Evolutionary conservation across 2,888 invertebrate genomes (phyloP), one percentile per base, ranked within the genome.

Genomic region (Ypsolopha scabrella): DNA sequence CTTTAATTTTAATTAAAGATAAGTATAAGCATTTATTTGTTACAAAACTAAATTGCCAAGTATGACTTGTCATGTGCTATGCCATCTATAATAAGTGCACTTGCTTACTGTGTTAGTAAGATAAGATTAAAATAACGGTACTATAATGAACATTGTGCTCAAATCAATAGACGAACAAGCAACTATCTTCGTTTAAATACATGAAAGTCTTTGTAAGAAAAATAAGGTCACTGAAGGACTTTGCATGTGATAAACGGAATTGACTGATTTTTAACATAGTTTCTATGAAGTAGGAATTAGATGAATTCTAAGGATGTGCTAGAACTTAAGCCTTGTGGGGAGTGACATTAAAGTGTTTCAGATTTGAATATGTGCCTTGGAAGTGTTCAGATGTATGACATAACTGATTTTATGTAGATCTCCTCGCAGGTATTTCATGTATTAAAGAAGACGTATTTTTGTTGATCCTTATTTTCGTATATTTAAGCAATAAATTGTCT

Each of bases 391-490:
- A 43, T 6, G 43, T 43, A 9, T 43, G 43, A 43, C 13, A 13
- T 43, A 8, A 9, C 13, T 14, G 43, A 8, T 11, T 7, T n/a
- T 14, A 43, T 13, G 7, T 46, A 11, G 7, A 58, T 57, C 68
- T 78, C 72, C 75, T 77, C 70, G 71, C 72, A 68, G 70, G 64
- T 62, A 64, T 73, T 68, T 67, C 63, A 58, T 24, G 52, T 66
- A 62, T 61, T 58, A 66, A 61, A 59, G 62, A 70, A 68, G 65
- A 70, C 58, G 60, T 65, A 72, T 74, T 72, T 24, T 73, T 73
- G 70, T 73, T 70, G 72, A 70, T 71, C 62, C 62, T 61, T 68
- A 72, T 70, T 72, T 70, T 70, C 68, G 67, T 64, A 63, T n/a
- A 63, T 52, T 60, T 65, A 63, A 70, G 72, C 67, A 77, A 76